Conservation (phyloP, 2,888 invertebrate species). For the Phragmatobia fuliginosa region DNA sequence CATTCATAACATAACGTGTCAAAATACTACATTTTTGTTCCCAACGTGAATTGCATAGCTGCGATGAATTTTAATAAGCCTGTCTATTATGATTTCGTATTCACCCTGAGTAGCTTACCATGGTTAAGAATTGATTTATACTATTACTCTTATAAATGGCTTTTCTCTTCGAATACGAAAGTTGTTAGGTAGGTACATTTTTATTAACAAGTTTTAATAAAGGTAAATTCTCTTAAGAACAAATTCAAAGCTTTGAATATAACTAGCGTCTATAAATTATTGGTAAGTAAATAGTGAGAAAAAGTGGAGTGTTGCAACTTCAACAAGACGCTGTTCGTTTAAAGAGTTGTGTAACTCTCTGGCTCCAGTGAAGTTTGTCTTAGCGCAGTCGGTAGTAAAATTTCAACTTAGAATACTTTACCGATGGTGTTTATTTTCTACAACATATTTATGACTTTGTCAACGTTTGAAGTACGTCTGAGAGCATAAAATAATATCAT, state of each 20-base stretch:
- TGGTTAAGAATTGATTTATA: conserved; percentile 73
- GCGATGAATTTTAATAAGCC: conserved; percentile 70
- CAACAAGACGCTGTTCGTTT: conserved; percentile 69
- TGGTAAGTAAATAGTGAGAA: conserved; percentile 62
- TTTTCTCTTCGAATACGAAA: conserved; percentile 55
- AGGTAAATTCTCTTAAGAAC: conserved; percentile 25
- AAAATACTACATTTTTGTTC: conserved; percentile 58
- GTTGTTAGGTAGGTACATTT: conserved; percentile 49
- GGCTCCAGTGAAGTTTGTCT: conserved; percentile 61
- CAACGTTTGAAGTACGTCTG: conserved; percentile 33
- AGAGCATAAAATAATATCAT: conserved; percentile 38
- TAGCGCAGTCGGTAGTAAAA: conserved; percentile 53
- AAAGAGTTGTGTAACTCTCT: conserved; percentile 66
- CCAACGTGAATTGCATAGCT: conserved; percentile 63
- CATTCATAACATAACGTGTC: conserved; percentile 55
- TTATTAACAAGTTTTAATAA: conserved; percentile 36
- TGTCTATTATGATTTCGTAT: conserved; percentile 68
- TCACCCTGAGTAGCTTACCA: conserved; percentile 61
- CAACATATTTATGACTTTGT: conserved; percentile 41
- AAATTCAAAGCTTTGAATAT: conserved; percentile 31
- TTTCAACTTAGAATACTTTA: conserved; percentile 59
- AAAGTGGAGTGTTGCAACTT: conserved; percentile 59
- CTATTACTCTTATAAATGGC: conserved; percentile 66
- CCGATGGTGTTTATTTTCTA: conserved; percentile 54
- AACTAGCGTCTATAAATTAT: conserved; percentile 53